Evolutionary conservation across 2,888 invertebrate genomes (phyloP), one percentile per base, ranked within the genome.

Genomic region (Poecilobothrus nobilitatus): DNA sequence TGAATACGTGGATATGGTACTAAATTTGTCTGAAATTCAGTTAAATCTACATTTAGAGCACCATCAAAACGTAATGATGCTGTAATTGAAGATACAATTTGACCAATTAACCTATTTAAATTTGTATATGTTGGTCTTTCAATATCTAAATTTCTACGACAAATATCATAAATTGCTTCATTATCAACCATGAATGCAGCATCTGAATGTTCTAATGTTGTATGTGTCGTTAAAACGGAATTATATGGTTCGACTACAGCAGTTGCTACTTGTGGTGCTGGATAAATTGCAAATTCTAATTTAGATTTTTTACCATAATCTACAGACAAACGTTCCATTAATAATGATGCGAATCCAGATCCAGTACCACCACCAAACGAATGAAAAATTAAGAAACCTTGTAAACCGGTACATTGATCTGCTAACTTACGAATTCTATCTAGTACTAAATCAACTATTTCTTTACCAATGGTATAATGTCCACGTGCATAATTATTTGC

Each of bases 201-300:
- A 85, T 94, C 94, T 0, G 92, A 92, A 82, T 94, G 94, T 81
- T 94, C 94, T 74, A 90, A 82, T 70, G 94, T 94, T 69, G 94
- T 95, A 84, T 95, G 78, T 93, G 84, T 95, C 77, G 94, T 94
- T 75, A 95, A 85, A 78, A 95, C 93, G 10, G 94, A 93, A 84
- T 95, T 95, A 88, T 95, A 95, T n/a, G 95, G 95, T 81, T 95
- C 95, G 8, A 95, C 95, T 41, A 91, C 91, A 69, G 91, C 91
- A 66, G 79, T 81, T 18, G 80, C 79, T 37, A 80, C 84, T 75
- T 85, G 86, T 1, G 88, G 88, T 44, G 88, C 88, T 1, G 88
- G 88, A 75, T 89, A 88, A 71, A 88, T 86, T 69, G 87, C 85
- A 74, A 89, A 88, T 76, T 87, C 87, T 10, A 88, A 79, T 73